phyloP scores from a whole-genome alignment of 2,888 invertebrate species.

The Parnassius orleans region DNA sequence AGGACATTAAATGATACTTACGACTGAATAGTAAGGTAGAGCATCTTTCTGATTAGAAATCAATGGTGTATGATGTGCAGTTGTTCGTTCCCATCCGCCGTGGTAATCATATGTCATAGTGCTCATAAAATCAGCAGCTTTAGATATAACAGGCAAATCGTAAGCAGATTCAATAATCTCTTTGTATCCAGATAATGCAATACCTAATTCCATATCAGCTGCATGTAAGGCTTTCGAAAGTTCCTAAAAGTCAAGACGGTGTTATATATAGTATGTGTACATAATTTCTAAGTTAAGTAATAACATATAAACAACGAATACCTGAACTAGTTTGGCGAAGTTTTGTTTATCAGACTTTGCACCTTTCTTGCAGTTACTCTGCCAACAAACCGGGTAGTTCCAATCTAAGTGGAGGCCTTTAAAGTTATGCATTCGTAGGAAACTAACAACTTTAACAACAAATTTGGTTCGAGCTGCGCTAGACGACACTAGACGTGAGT shows the following conservation, averaged over 20 bases:
- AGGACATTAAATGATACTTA: conserved; percentile 58
- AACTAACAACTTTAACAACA: conserved; percentile 84
- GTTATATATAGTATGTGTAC: neutral
- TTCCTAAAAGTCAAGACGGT: conserved; percentile 70
- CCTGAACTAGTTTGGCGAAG: conserved; percentile 87
- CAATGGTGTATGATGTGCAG: conserved; percentile 91
- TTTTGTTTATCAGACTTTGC: conserved; percentile 89
- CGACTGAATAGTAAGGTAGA: conserved; percentile 88
- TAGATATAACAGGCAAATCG: conserved; percentile 86
- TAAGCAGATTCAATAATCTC: conserved; percentile 94
- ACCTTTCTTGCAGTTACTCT: conserved; percentile 92
- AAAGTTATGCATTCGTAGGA: conserved; percentile 88
- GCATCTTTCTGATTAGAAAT: conserved; percentile 83
- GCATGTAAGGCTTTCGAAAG: conserved; percentile 83
- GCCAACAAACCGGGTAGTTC: conserved; percentile 97
- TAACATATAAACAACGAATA: conserved; percentile 46
- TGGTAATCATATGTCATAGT: conserved; percentile 95
- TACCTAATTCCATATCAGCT: conserved; percentile 87
- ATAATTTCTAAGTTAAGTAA: conserved; percentile 22
- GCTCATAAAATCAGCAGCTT: conserved; percentile 88
- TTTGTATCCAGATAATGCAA: conserved; percentile 93
- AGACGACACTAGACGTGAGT: conserved; percentile 88
- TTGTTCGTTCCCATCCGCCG: conserved; percentile 91
- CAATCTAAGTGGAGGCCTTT: conserved; percentile 95
- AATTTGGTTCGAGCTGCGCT: conserved; percentile 85